phyloP scores from a whole-genome alignment of 1,140 invertebrate genomes.

The Cydia fagiglandana region DNA sequence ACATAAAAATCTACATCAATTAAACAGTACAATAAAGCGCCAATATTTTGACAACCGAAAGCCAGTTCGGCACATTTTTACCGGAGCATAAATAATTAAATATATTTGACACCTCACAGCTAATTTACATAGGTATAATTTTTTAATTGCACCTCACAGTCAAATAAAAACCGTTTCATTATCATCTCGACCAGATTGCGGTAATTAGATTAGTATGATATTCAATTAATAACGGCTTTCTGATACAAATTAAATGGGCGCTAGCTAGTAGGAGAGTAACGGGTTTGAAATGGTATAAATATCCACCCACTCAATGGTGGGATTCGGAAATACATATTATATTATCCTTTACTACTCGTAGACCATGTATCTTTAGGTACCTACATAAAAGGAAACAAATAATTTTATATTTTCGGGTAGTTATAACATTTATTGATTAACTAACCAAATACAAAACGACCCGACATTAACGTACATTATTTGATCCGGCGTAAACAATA shows the following conservation, averaged over 20 bases:
- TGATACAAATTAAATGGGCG: constrained; percentile 4
- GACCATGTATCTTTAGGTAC: too few relatives aligned
- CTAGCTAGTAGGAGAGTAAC: constrained; percentile 14
- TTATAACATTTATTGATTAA: too few relatives aligned
- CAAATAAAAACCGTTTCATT: constrained; percentile 10
- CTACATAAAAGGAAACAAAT: too few relatives aligned
- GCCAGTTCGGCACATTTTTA: neutral
- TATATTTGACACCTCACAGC: constrained; percentile 11
- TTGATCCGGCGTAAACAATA: too few relatives aligned
- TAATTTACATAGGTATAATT: constrained; percentile 13
- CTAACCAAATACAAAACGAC: too few relatives aligned
- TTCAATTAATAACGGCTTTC: constrained; percentile 23
- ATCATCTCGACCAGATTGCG: neutral
- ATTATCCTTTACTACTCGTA: neutral
- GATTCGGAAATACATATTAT: neutral
- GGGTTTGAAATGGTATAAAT: neutral
- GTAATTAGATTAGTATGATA: constrained; percentile 26
- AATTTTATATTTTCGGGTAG: too few relatives aligned
- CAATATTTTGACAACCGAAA: neutral
- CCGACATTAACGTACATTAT: too few relatives aligned
- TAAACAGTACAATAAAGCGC: neutral
- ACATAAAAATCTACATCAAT: neutral
- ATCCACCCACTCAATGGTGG: constrained; percentile 2
- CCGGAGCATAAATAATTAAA: constrained; percentile 16
- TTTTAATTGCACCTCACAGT: neutral